Conservation (phyloP, 30 jellyfish, hydroid and myxozoan genomes). For the Nemopilema nomurai region DNA sequence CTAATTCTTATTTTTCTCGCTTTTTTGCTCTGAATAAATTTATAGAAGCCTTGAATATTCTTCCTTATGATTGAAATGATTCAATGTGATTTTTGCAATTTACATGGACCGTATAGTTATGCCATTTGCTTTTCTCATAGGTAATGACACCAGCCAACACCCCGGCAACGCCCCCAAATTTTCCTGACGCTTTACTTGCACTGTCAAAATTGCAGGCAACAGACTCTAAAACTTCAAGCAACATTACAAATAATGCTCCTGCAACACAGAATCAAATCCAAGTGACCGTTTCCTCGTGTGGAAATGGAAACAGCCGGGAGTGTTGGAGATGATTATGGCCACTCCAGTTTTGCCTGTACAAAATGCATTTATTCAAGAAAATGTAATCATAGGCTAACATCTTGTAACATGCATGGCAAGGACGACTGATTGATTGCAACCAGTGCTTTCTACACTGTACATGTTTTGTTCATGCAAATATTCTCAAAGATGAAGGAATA, state of each 20-base stretch:
- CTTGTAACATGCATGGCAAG: constrained; percentile 28
- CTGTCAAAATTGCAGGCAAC: constrained; percentile 91
- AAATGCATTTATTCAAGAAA: constrained; percentile 21
- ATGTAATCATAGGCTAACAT: constrained; percentile 18
- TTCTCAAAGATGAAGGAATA: not conserved
- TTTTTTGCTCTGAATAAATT: too few relatives aligned
- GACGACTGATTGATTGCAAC: not conserved
- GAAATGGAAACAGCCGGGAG: constrained; percentile 46
- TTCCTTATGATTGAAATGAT: too few relatives aligned
- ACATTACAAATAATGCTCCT: constrained; percentile 45
- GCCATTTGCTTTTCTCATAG: too few relatives aligned
- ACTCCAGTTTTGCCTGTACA: not conserved
- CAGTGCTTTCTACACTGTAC: not conserved
- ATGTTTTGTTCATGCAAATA: not conserved
- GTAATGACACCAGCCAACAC: constrained; percentile 97
- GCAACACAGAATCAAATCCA: constrained; percentile 48
- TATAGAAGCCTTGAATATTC: too few relatives aligned
- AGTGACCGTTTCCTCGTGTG: constrained; percentile 54
- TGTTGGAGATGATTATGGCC: constrained; percentile 49
- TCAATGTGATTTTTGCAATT: too few relatives aligned
- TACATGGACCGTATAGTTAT: too few relatives aligned
- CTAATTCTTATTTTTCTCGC: too few relatives aligned
- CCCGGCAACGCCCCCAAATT: constrained; percentile 99
- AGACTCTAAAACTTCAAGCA: constrained; percentile 51
- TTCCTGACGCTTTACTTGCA: constrained; percentile 98